These are phyloP conservation scores for Oedothorax gibbosus DNA, from an alignment of 1,140 invertebrate genomes.

Conservation along the genomic window DNA sequence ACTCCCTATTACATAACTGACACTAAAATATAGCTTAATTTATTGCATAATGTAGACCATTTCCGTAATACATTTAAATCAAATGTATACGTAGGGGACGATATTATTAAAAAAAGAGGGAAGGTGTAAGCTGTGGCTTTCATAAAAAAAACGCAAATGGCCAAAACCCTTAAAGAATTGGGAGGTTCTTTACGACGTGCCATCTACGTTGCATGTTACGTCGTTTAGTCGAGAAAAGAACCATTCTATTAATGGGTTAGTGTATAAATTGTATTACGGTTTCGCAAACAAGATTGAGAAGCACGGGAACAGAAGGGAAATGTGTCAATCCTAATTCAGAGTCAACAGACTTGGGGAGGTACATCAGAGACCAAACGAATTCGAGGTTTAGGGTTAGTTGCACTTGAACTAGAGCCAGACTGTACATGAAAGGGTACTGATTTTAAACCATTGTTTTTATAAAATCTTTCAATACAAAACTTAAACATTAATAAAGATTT, in stretches of 20 bases:
- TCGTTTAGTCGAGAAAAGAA: constrained; percentile 35
- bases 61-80: no score
- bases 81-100: not conserved
- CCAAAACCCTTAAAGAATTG: not conserved
- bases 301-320: not conserved
- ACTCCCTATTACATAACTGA: no score
- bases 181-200: not conserved
- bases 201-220: constrained; percentile 27
- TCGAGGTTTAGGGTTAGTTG: no score
- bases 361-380: no score
- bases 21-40: no score
- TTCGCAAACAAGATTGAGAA: constrained; percentile 27
- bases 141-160: not conserved
- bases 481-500: no score
- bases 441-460: no score
- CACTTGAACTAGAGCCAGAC: no score
- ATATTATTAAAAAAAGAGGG: not conserved
- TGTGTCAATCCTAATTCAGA: not conserved
- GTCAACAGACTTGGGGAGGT: no score
- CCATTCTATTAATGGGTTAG: constrained; percentile 24
- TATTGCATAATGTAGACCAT: no score
- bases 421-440: no score
- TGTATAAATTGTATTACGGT: constrained; percentile 33
- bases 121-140: not conserved
- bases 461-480: no score